Evolutionary conservation across 2,888 invertebrate genomes (phyloP), one percentile per base, ranked within the genome.

Genomic region (Norana najaformis): DNA sequence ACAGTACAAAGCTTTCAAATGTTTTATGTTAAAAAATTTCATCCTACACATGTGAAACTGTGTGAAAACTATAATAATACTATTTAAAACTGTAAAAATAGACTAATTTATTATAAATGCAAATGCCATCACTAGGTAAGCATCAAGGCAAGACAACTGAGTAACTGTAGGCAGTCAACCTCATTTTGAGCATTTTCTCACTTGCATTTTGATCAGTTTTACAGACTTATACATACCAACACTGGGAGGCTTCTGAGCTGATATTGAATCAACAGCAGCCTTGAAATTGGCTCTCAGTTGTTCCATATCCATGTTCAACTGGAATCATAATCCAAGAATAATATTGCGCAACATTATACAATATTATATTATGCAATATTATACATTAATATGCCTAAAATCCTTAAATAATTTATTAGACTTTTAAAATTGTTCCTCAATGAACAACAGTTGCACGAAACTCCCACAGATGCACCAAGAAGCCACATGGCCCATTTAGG

Each of bases 211-310:
- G 6, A 69, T 30, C n/a, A n/a, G n/a, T n/a, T n/a, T 30, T 69
- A 69, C n/a, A 69, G n/a, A 69, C 41, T 41, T 89, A 35, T 18
- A 30, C 53, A 34, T 53, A 83, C 38, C 53, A 16, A 39, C 37
- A 35, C 36, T 47, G 35, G 85, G 35, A 34, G 88, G 82, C 47
- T 90, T 90, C 85, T 38, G 41, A 39, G 91, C 88, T 88, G 92
- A 91, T 23, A 93, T 89, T 20, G 92, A 89, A 1, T 92, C 90
- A 23, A 93, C 91, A 89, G 92, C 90, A 30, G 91, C 90, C n/a
- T 91, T 41, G 47, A 93, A 92, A 91, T 94, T 94, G 83, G 93
- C 93, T 38, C 91, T 88, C 83, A 94, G 89, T 20, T 93, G 90
- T 34, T 93, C 92, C 20, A 88, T 90, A 11, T 90, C 83, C 92